phyloP scores from a whole-genome alignment of 2,113 vertebrate species.

The Chrysochloris asiatica region DNA sequence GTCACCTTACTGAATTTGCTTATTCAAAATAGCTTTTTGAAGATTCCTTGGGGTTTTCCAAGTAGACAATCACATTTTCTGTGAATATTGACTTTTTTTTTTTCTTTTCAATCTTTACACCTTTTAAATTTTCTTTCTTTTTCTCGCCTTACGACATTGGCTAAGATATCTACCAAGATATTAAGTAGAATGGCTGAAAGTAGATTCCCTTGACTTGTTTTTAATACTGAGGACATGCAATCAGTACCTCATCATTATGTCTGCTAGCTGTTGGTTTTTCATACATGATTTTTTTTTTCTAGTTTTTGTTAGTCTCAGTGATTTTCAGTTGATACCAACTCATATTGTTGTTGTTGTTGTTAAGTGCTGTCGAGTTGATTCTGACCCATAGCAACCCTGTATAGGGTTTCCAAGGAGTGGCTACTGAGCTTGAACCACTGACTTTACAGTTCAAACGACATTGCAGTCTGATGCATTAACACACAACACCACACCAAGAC shows the following conservation, averaged over 20 bases:
- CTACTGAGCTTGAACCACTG: too few relatives aligned
- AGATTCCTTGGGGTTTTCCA: not conserved
- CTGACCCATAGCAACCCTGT: too few relatives aligned
- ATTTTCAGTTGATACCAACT: too few relatives aligned
- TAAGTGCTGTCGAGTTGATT: too few relatives aligned
- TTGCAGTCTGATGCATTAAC: too few relatives aligned
- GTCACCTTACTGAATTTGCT: not conserved
- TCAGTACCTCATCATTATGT: not conserved
- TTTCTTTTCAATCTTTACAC: not conserved
- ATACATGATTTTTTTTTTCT: too few relatives aligned
- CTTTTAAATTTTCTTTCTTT: not conserved
- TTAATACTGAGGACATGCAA: not conserved
- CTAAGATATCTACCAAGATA: not conserved
- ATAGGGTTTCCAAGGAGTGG: too few relatives aligned
- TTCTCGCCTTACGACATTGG: not conserved
- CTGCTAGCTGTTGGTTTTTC: too few relatives aligned
- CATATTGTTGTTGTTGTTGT: too few relatives aligned
- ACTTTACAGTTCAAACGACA: too few relatives aligned
- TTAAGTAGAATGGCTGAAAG: not conserved
- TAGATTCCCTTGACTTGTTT: not conserved
- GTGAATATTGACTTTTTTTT: not conserved
- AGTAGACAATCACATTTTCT: not conserved
- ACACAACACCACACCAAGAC: too few relatives aligned
- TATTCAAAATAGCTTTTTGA: not conserved
- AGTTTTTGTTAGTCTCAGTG: too few relatives aligned